Percentiles rank a stretch among this genome's conserved stretches.
These are phyloP conservation scores for Gavia stellata DNA, from an alignment of 2,113 vertebrate species.

Conservation along the genomic window DNA sequence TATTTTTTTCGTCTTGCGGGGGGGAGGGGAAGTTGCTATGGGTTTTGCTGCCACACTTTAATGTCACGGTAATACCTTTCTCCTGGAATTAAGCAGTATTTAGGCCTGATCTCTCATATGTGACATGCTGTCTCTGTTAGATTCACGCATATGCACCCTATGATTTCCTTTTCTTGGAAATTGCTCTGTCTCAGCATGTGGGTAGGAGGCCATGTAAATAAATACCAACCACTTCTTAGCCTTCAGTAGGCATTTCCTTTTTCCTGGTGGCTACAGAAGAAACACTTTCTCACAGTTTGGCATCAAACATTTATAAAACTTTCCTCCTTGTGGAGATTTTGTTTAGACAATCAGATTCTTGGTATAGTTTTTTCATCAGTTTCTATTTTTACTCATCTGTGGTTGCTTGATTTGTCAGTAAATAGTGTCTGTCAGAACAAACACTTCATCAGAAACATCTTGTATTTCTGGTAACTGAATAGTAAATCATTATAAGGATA, in stretches of 20 bases:
- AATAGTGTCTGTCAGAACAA: background rate
- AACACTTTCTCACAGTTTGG: conserved; percentile 53
- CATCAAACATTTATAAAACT: conserved; percentile 31
- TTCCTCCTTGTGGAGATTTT: conserved; percentile 19
- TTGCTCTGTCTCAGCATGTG: conserved; percentile 19
- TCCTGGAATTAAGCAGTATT: background rate
- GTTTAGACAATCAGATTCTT: conserved; percentile 24
- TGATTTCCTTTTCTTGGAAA: conserved; percentile 46
- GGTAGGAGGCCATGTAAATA: conserved; percentile 51
- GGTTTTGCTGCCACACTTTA: background rate
- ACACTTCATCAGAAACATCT: background rate
- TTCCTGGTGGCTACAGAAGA: conserved; percentile 52
- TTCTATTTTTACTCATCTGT: conserved; percentile 15
- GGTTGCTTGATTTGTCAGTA: background rate
- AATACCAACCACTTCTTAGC: conserved; percentile 59
- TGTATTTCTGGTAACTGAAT: background rate
- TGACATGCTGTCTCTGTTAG: background rate
- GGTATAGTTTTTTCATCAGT: background rate
- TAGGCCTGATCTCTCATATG: background rate
- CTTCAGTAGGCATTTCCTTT: conserved; percentile 54
- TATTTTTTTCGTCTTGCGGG: background rate
- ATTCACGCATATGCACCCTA: background rate
- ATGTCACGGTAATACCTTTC: background rate
- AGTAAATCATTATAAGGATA: background rate
- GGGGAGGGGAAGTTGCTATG: fast-evolving